These are phyloP conservation scores for Tetragnatha montana DNA, from an alignment of 2,888 invertebrate species.

Conservation along the genomic window DNA sequence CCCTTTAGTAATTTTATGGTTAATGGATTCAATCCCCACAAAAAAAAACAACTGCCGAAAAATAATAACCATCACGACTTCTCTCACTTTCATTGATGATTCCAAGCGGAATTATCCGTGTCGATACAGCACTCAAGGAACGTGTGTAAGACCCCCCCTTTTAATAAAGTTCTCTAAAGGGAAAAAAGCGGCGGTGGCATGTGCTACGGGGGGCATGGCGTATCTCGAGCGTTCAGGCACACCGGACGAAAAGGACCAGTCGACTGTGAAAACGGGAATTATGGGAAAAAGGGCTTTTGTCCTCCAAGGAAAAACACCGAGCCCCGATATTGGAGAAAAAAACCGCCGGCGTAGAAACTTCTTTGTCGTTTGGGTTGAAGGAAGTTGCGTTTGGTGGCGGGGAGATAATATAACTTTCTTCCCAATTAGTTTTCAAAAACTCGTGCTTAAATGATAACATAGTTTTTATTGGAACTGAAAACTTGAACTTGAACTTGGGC, in stretches of 20 bases:
- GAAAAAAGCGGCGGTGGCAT: not conserved
- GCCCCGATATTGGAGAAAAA: constrained; percentile 39
- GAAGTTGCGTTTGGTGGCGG: too few species aligned
- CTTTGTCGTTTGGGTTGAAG: too few species aligned
- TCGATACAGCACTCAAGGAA: not conserved
- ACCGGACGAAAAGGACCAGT: constrained; percentile 36
- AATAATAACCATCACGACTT: not conserved
- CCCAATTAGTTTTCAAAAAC: too few species aligned
- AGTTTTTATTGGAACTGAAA: too few species aligned
- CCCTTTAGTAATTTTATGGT: too few species aligned
- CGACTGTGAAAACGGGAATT: constrained; percentile 65
- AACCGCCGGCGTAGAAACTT: not conserved
- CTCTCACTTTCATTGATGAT: not conserved
- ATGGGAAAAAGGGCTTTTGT: constrained; percentile 54
- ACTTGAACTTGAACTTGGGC: too few species aligned
- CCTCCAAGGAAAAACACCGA: constrained; percentile 46
- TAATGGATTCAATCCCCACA: too few species aligned
- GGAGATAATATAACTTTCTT: too few species aligned
- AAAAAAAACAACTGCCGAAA: not conserved
- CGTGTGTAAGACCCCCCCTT: not conserved
- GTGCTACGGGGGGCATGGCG: constrained; percentile 45
- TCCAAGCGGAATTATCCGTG: not conserved
- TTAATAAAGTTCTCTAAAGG: constrained; percentile 13
- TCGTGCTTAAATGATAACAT: too few species aligned
- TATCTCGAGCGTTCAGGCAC: constrained; percentile 59